Base-by-base conservation (phyloP, 2,888 invertebrate genomes). In the Pherbina coryleti region DNA sequence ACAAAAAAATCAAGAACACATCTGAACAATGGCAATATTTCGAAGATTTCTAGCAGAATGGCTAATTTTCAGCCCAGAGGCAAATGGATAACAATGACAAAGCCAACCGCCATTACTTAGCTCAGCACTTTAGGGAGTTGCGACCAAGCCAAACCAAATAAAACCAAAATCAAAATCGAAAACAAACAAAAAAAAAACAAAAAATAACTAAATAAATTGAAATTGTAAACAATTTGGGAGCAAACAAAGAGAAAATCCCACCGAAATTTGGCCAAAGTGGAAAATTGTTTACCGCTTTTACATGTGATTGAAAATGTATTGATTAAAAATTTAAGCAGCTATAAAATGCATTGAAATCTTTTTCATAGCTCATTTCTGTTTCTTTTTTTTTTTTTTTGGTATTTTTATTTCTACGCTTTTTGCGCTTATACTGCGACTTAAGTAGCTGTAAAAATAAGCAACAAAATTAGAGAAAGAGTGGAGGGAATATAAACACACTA, bases 291-390 rank as follows among this genome's bases (percentile, higher is more conserved):
- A 60, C 57, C 57, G 28, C 28, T 60, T 25, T 60, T 11, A 60
- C 22, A 57, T 60, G 25, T 25, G 25, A 25, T 25, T 60, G 25
- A 60, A 60, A 60, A 60, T 14, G 57, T 60, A 60, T 60, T 60
- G 57, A 60, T 60, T 60, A 60, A 22, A 25, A 60, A 19, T 60
- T 60, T n/a, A 19, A 60, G 22, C 57, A n/a, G 57, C 57, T 60
- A 19, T 25, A 57, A 60, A 11, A 25, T 60, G 22, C 57, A 60
- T 22, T 55, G 55, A 55, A 55, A 55, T 55, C 7, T 55, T 55
- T 55, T 37, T 37, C 37, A 37, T 37, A 8, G 37, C 37, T 37
- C 37, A 37, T 37, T 37, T n/a, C n/a, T n/a, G n/a, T n/a, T n/a
- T n/a, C n/a, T n/a, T n/a, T n/a, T n/a, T n/a, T 37, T 37, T 31